Conservation (phyloP, 2,888 invertebrate genomes). For the Adela reaumurella region DNA sequence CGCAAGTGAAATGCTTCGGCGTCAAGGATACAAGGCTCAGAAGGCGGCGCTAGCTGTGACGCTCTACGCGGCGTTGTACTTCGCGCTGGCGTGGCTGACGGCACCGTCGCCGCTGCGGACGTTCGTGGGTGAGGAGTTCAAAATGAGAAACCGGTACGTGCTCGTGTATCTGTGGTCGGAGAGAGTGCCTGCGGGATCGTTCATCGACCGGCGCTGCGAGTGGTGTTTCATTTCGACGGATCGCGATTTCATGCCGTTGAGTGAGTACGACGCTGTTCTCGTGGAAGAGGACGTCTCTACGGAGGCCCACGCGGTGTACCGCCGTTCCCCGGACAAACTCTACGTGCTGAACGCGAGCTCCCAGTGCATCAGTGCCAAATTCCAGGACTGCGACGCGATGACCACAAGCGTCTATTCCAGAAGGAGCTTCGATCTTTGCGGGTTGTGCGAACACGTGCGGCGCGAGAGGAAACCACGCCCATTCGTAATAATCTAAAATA, state of each 20-base stretch:
- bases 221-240: constrained; percentile 31
- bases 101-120: constrained; percentile 17
- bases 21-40: constrained; percentile 23
- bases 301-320: neutral
- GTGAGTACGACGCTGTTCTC: constrained; percentile 28
- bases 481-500: neutral
- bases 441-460: neutral
- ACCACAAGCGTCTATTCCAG: neutral
- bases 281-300: constrained; percentile 5
- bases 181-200: constrained; percentile 13
- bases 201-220: constrained; percentile 18
- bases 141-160: constrained; percentile 24
- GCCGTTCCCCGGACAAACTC: neutral
- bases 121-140: constrained; percentile 24
- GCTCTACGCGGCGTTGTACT: constrained; percentile 21
- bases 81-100: constrained; percentile 20
- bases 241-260: constrained; percentile 26
- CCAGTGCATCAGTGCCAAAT: neutral
- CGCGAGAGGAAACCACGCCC: neutral
- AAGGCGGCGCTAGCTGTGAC: constrained; percentile 20
- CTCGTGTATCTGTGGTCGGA: constrained; percentile 24
- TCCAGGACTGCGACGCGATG: neutral
- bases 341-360: neutral
- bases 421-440: neutral
- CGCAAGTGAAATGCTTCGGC: constrained; percentile 24